Conservation (phyloP, 2,888 invertebrate species). For the Calliphora vomitoria region DNA sequence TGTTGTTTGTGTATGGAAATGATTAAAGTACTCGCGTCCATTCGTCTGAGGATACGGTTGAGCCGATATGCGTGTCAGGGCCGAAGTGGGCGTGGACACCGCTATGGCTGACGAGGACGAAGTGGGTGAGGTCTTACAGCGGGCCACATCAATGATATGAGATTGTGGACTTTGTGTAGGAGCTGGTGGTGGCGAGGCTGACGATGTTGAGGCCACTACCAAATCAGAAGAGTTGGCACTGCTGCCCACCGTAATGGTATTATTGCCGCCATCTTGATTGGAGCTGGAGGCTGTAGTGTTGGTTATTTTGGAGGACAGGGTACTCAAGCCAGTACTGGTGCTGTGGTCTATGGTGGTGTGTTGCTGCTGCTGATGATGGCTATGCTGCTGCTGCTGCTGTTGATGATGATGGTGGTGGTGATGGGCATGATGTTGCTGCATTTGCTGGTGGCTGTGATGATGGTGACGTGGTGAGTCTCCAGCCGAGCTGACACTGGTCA, state of each 20-base stretch:
- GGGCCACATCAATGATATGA: constrained; percentile 78
- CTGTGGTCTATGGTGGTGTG: constrained; percentile 72
- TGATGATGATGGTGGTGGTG: constrained; percentile 62
- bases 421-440: constrained; percentile 65
- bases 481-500: constrained; percentile 76
- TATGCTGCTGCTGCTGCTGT: constrained; percentile 82
- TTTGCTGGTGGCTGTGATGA: constrained; percentile 59
- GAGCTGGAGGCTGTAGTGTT: constrained; percentile 66
- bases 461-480: constrained; percentile 70
- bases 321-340: constrained; percentile 64
- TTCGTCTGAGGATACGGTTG: constrained; percentile 85
- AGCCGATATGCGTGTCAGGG: constrained; percentile 82
- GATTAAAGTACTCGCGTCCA: constrained; percentile 91
- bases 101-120: constrained; percentile 69
- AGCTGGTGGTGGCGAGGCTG: constrained; percentile 75
- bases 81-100: constrained; percentile 75
- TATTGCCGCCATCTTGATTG: constrained; percentile 65
- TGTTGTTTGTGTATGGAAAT: constrained; percentile 96
- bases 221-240: constrained; percentile 75
- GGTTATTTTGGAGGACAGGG: constrained; percentile 65
- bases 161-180: constrained; percentile 79
- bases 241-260: constrained; percentile 72
- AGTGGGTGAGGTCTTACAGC: constrained; percentile 75
- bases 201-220: constrained; percentile 66
- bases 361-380: constrained; percentile 74